Evolutionary conservation across 2,113 vertebrate species (phyloP).

Genomic region (Brachyhypopomus occidentalis): DNA sequence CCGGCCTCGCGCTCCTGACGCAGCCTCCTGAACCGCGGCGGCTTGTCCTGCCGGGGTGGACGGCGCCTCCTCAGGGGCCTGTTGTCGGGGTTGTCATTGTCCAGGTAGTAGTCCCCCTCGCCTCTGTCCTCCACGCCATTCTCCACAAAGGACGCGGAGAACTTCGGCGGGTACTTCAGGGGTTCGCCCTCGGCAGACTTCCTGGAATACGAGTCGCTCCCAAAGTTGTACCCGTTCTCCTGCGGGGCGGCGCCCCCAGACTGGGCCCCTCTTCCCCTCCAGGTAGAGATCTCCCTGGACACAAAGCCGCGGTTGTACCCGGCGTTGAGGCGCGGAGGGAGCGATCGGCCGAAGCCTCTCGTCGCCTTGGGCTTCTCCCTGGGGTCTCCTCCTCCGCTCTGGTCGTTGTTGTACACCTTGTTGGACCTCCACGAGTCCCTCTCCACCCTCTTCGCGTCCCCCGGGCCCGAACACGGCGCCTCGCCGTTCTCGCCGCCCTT

Average conservation of each 20-base stretch:
- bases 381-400: constrained; percentile 65
- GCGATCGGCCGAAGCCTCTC: constrained; percentile 81
- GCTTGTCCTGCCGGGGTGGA: constrained; percentile 95
- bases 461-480: constrained; percentile 73
- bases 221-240: constrained; percentile 79
- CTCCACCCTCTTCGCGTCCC: constrained; percentile 79
- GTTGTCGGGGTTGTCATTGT: constrained; percentile 84
- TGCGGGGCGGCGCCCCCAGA: constrained; percentile 74
- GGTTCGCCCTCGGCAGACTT: constrained; percentile 81
- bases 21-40: constrained; percentile 90
- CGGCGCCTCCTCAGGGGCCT: constrained; percentile 86
- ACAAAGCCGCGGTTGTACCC: constrained; percentile 81
- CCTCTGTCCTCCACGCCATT: constrained; percentile 83
- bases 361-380: constrained; percentile 77
- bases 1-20: constrained; percentile 84
- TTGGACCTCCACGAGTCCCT: constrained; percentile 93
- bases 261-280: constrained; percentile 80
- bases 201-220: constrained; percentile 74
- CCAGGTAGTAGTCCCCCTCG: constrained; percentile 80
- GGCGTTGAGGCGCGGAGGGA: constrained; percentile 90
- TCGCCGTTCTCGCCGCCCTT: constrained; percentile 82
- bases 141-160: constrained; percentile 74
- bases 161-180: constrained; percentile 80
- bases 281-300: constrained; percentile 81
- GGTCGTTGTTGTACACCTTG: constrained; percentile 88